phyloP scores from a whole-genome alignment of 2,113 vertebrate genomes.

The Tragelaphus imberbis region DNA sequence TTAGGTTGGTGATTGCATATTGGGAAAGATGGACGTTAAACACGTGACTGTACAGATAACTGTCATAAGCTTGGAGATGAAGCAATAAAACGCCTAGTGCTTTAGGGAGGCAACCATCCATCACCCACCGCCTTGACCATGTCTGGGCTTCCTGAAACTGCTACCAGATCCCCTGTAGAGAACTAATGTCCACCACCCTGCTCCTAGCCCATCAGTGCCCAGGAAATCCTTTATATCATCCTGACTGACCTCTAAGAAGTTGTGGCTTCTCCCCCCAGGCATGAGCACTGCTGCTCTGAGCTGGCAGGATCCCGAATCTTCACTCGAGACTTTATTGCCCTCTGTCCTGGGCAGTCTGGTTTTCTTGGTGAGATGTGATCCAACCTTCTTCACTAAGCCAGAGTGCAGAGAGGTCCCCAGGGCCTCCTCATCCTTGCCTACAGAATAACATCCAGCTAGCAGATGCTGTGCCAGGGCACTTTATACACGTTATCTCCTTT shows the following conservation, averaged over 20 bases:
- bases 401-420: not conserved
- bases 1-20: not conserved
- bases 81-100: not conserved
- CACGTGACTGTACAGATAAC: not conserved
- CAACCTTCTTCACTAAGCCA: not conserved
- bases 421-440: not conserved
- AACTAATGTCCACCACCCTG: not conserved
- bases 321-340: not conserved
- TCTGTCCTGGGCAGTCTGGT: not conserved
- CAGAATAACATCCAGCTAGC: not conserved
- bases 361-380: not conserved
- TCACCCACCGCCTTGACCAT: rapidly evolving
- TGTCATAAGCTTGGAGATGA: not conserved
- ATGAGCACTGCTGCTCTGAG: not conserved
- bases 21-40: not conserved
- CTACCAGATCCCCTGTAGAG: not conserved
- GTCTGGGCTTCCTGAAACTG: not conserved
- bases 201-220: not conserved
- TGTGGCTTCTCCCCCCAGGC: not conserved
- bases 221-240: not conserved
- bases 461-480: not conserved
- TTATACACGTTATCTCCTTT: not conserved
- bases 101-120: not conserved
- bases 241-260: not conserved
- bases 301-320: not conserved